These are phyloP conservation scores for Macaca mulatta DNA, from an alignment of 2,113 vertebrate species.

Conservation along the genomic window DNA sequence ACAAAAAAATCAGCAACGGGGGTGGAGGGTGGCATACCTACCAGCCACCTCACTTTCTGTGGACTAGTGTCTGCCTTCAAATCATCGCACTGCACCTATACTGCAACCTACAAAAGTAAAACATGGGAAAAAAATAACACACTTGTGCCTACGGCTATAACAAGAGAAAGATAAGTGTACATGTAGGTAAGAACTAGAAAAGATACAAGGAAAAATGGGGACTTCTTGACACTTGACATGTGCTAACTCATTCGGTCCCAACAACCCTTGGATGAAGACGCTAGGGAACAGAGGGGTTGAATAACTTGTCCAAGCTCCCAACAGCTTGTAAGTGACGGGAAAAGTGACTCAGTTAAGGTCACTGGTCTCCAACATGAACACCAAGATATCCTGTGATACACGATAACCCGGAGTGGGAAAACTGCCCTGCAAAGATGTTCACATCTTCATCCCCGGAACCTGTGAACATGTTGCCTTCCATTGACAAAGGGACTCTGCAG, in stretches of 20 bases:
- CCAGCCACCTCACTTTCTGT: neutral
- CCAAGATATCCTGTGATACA: neutral
- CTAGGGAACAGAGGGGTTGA: neutral
- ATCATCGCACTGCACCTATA: rapidly evolving
- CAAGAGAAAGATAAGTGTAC: neutral
- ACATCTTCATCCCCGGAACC: rapidly evolving
- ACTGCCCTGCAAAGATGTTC: neutral
- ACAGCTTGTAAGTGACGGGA: neutral
- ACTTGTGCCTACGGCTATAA: neutral
- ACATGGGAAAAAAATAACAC: neutral
- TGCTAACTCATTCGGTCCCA: neutral
- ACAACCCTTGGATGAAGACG: neutral
- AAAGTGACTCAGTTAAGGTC: neutral
- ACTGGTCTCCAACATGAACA: neutral
- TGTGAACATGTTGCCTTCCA: too few species aligned
- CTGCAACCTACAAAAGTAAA: neutral
- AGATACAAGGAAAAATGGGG: neutral
- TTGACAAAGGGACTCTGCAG: neutral
- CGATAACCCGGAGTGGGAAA: neutral
- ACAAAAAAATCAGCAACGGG: rapidly evolving
- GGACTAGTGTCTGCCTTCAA: neutral
- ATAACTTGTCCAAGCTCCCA: neutral
- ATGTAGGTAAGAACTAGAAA: neutral
- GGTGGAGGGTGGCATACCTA: rapidly evolving
- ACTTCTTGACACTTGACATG: neutral